Evolutionary conservation across 2,888 invertebrate genomes (phyloP), one percentile per base, ranked within the genome.

Genomic region (Rhopalosiphum nymphaeae): DNA sequence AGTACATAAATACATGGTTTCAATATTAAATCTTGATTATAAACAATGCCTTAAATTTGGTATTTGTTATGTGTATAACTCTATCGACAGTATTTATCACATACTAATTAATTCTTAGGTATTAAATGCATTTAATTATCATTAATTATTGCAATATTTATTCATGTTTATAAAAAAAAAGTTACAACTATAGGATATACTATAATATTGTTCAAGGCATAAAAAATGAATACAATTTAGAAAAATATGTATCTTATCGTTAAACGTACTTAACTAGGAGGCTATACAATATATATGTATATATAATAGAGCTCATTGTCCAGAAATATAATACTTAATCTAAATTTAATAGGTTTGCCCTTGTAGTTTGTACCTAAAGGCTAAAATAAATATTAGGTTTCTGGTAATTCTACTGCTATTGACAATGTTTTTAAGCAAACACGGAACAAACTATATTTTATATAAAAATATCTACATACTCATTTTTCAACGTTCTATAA

Each of bases 341-440:
- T 89, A 29, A 56, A 89, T 56, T n/a, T 36, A 89, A 89, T 89
- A 11, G 56, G 21, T 87, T 87, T 49, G 87, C 46, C 87, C 49
- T 49, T 46, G 87, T 46, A 87, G 46, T 49, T 49, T 87, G 44
- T 87, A 87, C 46, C 49, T 46, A 1, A 29, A 46, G 29, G n/a
- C 49, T 46, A 46, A 78, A 78, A 78, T 78, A 78, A 78, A 78
- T 78, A 78, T 78, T 78, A 9, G 9, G 36, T 78, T 36, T 36
- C 49, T 49, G 11, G 44, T 46, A 7, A 11, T 49, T 49, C 36
- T 36, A 21, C 36, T 78, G 21, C 21, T 78, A 42, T 78, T 78
- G 36, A 78, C 36, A 78, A n/a, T 36, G 7, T 36, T 78, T 78
- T 36, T 2, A 36, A 1, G 21, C 36, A 2, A 67, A 67, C n/a